phyloP scores from a whole-genome alignment of 92 coral and sea anemone genomes.

The Heliopora coerulea region DNA sequence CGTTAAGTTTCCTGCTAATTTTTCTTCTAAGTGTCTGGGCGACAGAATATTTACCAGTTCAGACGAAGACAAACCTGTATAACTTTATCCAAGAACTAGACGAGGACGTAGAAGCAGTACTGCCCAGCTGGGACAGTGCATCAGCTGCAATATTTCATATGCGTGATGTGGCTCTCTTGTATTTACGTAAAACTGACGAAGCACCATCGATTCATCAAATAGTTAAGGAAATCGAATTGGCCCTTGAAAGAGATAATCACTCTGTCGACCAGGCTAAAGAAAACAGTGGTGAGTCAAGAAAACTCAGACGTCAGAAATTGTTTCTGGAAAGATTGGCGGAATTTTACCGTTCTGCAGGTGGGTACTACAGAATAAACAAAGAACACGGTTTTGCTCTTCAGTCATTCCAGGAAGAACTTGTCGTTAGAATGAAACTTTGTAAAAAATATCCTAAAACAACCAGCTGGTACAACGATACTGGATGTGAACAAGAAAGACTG shows the following conservation, averaged over 20 bases:
- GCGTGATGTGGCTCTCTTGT: background rate
- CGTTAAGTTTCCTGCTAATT: background rate
- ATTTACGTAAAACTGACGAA: background rate
- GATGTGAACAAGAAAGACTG: no score
- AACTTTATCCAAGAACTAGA: background rate
- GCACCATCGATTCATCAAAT: background rate
- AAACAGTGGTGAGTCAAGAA: background rate
- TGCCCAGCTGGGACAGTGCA: background rate
- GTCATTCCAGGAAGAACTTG: background rate
- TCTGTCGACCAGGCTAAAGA: background rate
- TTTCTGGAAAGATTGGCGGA: background rate
- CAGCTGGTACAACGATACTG: no score
- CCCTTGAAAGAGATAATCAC: background rate
- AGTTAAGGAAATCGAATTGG: background rate
- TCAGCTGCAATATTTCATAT: background rate
- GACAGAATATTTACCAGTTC: background rate
- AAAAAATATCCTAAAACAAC: conserved; percentile 2
- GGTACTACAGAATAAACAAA: background rate
- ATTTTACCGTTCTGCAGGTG: background rate
- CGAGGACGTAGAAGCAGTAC: background rate
- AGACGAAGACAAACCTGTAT: background rate
- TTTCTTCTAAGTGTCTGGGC: conserved; percentile 5
- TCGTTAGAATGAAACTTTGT: background rate
- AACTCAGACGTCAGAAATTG: background rate
- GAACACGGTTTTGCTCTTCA: conserved; percentile 19